These are phyloP conservation scores for Sinhomidia bicolor DNA, from an alignment of 2,888 invertebrate species.

Conservation along the genomic window DNA sequence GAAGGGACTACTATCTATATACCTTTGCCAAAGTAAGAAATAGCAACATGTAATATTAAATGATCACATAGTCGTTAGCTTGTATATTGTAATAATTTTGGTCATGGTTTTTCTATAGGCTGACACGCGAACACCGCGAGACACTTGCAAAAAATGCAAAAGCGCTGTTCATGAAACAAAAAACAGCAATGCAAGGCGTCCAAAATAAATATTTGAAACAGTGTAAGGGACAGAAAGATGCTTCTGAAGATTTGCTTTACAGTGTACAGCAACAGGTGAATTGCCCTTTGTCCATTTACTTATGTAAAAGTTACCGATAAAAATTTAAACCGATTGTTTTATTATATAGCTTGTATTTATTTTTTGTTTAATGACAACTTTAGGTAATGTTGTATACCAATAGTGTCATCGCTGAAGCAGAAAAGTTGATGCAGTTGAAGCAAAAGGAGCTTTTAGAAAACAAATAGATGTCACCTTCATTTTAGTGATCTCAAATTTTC, in stretches of 20 bases:
- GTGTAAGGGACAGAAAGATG: slow-evolving; percentile 86
- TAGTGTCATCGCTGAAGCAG: slow-evolving; percentile 86
- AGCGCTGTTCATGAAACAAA: slow-evolving; percentile 89
- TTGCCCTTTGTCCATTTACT: too few relatives aligned
- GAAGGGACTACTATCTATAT: slow-evolving; percentile 95
- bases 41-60: too few relatives aligned
- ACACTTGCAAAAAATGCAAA: slow-evolving; percentile 94
- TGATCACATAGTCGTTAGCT: too few relatives aligned
- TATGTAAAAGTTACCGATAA: too few relatives aligned
- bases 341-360: too few relatives aligned
- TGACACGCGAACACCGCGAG: slow-evolving; percentile 96
- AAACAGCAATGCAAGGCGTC: slow-evolving; percentile 88
- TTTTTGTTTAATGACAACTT: too few relatives aligned
- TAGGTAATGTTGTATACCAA: slow-evolving; percentile 88
- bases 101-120: slow-evolving; percentile 84
- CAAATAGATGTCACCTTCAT: slow-evolving; percentile 42
- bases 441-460: slow-evolving; percentile 89
- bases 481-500: slow-evolving; percentile 33
- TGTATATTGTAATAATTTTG: too few relatives aligned
- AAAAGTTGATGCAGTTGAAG: slow-evolving; percentile 87
- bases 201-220: slow-evolving; percentile 88
- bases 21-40: slow-evolving; percentile 90
- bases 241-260: slow-evolving; percentile 88
- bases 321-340: too few relatives aligned
- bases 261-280: slow-evolving; percentile 85